phyloP scores from a whole-genome alignment of 1,140 invertebrate genomes.

The Eubasilissa regina region DNA sequence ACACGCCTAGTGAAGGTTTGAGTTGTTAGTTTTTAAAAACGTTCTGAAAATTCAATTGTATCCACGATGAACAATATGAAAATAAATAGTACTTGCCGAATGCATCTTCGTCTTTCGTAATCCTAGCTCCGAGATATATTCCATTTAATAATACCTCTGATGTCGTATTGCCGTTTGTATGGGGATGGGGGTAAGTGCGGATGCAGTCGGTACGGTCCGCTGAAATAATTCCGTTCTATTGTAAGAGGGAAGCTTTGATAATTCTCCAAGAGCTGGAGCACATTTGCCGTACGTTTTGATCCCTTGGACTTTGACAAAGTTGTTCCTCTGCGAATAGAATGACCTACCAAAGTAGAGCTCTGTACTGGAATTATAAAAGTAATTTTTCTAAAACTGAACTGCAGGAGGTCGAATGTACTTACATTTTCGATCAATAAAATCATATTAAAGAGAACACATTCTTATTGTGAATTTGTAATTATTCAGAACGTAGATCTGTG shows the following conservation, averaged over 20 bases:
- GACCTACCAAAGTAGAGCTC: too few species aligned
- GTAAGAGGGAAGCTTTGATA: slow-evolving; percentile 53
- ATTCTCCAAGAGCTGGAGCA: slow-evolving; percentile 48
- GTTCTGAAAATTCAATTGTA: background rate
- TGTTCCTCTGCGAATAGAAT: slow-evolving; percentile 6
- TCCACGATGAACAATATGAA: background rate
- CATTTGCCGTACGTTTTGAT: slow-evolving; percentile 56
- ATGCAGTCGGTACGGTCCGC: slow-evolving; percentile 14
- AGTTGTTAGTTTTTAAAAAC: too few species aligned
- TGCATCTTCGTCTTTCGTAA: slow-evolving; percentile 23
- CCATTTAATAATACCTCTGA: slow-evolving; percentile 2
- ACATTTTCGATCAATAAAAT: too few species aligned
- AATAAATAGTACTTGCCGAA: slow-evolving; percentile 20
- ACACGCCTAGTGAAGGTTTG: too few species aligned
- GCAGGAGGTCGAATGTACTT: too few species aligned
- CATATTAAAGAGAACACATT: too few species aligned
- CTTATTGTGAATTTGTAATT: too few species aligned
- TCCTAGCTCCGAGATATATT: slow-evolving; percentile 16
- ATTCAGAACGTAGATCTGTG: too few species aligned
- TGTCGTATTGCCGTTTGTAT: background rate
- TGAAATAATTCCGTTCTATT: slow-evolving; percentile 48
- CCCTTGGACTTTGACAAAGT: slow-evolving; percentile 57
- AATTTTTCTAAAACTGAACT: too few species aligned
- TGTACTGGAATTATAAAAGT: too few species aligned
- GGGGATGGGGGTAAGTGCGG: background rate